phyloP scores from a whole-genome alignment of 2,113 vertebrate genomes.

The Pimephales promelas region DNA sequence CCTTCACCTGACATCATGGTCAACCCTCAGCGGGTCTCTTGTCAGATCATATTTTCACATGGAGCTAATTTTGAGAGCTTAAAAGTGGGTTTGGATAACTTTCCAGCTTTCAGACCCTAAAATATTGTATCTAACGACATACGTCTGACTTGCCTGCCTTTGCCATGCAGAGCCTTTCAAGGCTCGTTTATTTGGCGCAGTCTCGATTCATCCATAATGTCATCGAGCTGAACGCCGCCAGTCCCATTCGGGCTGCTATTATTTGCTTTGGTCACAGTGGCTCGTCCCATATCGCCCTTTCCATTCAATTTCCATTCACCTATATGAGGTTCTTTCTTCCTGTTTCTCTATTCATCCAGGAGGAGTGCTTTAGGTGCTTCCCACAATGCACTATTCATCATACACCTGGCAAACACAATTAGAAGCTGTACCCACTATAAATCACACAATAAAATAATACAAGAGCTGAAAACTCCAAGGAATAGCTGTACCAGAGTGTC shows the following conservation, averaged over 20 bases:
- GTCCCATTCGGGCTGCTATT: conserved; percentile 20
- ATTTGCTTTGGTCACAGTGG: conserved; percentile 24
- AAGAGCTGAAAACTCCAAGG: conserved; percentile 34
- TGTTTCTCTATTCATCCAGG: conserved; percentile 31
- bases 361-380: conserved; percentile 41
- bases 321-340: conserved; percentile 19
- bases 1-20: conserved; percentile 13
- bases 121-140: not conserved
- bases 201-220: not conserved
- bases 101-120: not conserved
- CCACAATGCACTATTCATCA: conserved; percentile 56
- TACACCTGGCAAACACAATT: conserved; percentile 50
- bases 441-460: conserved; percentile 50
- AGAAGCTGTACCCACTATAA: conserved; percentile 34
- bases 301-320: conserved; percentile 20
- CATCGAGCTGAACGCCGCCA: not conserved
- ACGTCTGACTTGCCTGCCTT: not conserved
- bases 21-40: conserved; percentile 31
- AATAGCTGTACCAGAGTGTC: conserved; percentile 1
- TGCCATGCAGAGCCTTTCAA: not conserved
- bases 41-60: conserved; percentile 4
- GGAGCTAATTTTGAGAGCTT: not conserved
- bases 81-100: conserved; percentile 3
- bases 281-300: conserved; percentile 29
- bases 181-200: not conserved